phyloP scores from a whole-genome alignment of 2,113 vertebrate genomes.

The Castor canadensis region DNA sequence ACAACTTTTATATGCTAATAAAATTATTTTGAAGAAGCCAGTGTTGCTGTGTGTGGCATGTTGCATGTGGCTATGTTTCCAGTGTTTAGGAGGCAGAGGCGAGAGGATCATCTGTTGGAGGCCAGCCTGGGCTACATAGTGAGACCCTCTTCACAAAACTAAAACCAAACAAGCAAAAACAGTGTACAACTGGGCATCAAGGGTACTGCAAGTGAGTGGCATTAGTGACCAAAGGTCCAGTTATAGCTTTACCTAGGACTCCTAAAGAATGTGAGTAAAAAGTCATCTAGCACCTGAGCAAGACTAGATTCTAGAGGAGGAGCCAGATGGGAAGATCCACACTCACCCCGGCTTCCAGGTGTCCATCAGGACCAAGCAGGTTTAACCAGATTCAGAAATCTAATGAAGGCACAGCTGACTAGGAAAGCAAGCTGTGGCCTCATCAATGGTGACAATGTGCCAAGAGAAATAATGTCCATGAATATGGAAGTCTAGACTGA shows the following conservation, averaged over 20 bases:
- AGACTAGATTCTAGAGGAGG: not conserved
- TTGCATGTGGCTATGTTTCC: too few species aligned
- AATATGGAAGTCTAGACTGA: not conserved
- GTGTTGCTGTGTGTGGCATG: too few species aligned
- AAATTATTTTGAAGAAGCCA: too few species aligned
- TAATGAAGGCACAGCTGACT: not conserved
- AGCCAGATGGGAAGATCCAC: not conserved
- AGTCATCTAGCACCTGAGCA: not conserved
- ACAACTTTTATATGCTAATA: too few species aligned
- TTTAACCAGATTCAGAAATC: not conserved
- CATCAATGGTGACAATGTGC: not conserved
- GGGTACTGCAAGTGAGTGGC: not conserved
- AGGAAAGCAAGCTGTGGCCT: not conserved
- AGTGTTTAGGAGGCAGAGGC: too few species aligned
- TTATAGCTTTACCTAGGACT: not conserved
- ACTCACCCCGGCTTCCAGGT: not conserved
- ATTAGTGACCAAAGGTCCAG: fast-evolving
- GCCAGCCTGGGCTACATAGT: too few species aligned
- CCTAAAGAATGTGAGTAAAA: not conserved
- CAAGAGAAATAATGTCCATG: not conserved
- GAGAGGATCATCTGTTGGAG: too few species aligned
- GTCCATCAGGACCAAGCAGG: not conserved
- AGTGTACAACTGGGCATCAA: too few species aligned
- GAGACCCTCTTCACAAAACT: too few species aligned
- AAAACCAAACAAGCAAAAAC: too few species aligned